Conservation (phyloP, 2,113 vertebrate species). For the Laticauda laticaudata region DNA sequence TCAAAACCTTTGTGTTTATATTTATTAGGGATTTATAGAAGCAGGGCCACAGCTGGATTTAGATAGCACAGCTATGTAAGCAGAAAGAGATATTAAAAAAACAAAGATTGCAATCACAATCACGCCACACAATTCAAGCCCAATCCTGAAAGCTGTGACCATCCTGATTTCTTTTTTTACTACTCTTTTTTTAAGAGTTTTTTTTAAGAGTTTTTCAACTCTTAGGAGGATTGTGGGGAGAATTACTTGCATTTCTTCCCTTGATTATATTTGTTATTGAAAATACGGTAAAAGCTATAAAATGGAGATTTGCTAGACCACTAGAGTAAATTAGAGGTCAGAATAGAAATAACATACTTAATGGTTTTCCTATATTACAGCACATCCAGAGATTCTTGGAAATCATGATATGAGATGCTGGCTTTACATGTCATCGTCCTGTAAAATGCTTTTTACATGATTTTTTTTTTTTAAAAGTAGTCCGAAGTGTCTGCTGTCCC, state of each 20-base stretch:
- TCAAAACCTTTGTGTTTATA: background rate
- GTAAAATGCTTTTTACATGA: background rate
- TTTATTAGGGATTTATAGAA: background rate
- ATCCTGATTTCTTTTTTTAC: background rate
- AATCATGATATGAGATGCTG: background rate
- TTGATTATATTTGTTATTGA: background rate
- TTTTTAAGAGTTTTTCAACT: too few relatives aligned
- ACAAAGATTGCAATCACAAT: background rate
- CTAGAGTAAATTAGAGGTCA: background rate
- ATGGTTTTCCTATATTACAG: background rate
- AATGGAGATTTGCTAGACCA: background rate
- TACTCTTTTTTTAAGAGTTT: background rate
- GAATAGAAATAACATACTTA: background rate
- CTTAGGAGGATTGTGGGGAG: background rate
- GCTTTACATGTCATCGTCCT: background rate
- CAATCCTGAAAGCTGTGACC: background rate
- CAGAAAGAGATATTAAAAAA: background rate
- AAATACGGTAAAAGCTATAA: background rate
- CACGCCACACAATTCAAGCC: background rate
- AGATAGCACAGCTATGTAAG: background rate
- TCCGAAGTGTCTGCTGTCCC: background rate
- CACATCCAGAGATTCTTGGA: background rate
- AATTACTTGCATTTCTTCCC: background rate
- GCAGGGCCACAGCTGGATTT: background rate
- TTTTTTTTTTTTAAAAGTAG: background rate